Base-by-base conservation (phyloP, 2,113 vertebrate genomes). In the Anoura caudifer region DNA sequence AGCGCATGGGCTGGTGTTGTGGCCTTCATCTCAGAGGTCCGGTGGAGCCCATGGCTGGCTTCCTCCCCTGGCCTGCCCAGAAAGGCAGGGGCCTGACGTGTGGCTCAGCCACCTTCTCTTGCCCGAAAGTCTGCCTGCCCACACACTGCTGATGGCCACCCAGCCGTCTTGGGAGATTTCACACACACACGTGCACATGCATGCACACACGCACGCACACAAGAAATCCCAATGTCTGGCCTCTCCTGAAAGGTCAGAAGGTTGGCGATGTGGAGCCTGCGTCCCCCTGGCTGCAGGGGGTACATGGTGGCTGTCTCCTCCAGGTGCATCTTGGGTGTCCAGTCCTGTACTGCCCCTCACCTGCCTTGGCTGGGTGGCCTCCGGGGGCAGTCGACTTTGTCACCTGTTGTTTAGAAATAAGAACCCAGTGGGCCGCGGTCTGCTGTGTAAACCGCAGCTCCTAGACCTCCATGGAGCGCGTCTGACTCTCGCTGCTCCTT, bases 91-190 rank as follows among this genome's bases (percentile, higher is more conserved):
- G 36, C 31, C 31, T 5, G 26, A 24, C 90, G 0, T 31, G 28
- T 16, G 56, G 24, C 33, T 52, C 47, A 41, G 38, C 50, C 0
- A 0, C 22, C 20, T 22, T 31, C 50, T 77, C 24, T 45, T 13
- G 26, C 67, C 4, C 0, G n/a, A 67, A 73, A 65, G 65, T 6
- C 54, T n/a, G 76, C 12, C 41, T 31, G 13, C 52, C 20, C 52
- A 24, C n/a, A 14, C 10, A 16, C 36, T 24, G 43, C 3, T 7
- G n/a, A 31, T 81, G 67, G 65, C 33, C 3, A 36, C 67, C 36
- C 91, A 61, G 63, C 89, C 33, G 0, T 11, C 28, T 10, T 5
- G 41, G 69, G 82, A 19, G 54, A 56, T 72, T 33, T 61, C 0
- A 38, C 17, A 61, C 15, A 8, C 15, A 56, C 52, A 52, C 50